Conservation (phyloP, 2,797 vertebrate genomes). For the Dermochelys coriacea region DNA sequence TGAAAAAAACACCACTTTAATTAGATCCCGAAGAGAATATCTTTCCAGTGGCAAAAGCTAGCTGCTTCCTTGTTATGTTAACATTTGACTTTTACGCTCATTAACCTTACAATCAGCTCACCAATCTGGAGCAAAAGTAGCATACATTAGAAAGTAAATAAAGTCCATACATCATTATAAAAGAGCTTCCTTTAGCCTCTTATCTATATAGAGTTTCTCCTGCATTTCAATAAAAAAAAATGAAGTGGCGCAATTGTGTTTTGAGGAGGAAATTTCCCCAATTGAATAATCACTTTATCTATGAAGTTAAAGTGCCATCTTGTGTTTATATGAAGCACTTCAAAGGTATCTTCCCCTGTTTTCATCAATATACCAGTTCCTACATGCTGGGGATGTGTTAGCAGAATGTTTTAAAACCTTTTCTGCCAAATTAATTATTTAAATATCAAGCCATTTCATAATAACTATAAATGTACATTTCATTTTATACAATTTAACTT, state of each 20-base stretch:
- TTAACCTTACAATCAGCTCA: neutral
- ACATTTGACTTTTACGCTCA: neutral
- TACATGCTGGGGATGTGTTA: neutral
- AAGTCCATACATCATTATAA: neutral
- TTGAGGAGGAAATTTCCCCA: neutral
- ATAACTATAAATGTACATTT: neutral
- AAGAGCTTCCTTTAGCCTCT: neutral
- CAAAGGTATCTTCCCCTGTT: neutral
- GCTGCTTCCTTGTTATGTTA: neutral
- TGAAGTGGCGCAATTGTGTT: neutral
- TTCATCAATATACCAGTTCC: neutral
- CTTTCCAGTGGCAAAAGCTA: neutral
- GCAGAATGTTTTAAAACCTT: neutral
- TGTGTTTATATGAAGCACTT: slow-evolving; percentile 65
- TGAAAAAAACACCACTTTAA: neutral
- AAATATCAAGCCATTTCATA: neutral
- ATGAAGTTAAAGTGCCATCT: slow-evolving; percentile 80
- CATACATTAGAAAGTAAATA: neutral
- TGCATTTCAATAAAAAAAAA: neutral
- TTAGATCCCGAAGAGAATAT: neutral
- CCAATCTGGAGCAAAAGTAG: rapidly evolving
- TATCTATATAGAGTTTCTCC: neutral
- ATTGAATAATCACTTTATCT: neutral
- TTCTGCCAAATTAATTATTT: neutral
- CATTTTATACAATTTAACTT: rapidly evolving